Evolutionary conservation across 1,140 invertebrate species (phyloP), one percentile per base, ranked within the genome.

Genomic region (Drosophila eugracilis): DNA sequence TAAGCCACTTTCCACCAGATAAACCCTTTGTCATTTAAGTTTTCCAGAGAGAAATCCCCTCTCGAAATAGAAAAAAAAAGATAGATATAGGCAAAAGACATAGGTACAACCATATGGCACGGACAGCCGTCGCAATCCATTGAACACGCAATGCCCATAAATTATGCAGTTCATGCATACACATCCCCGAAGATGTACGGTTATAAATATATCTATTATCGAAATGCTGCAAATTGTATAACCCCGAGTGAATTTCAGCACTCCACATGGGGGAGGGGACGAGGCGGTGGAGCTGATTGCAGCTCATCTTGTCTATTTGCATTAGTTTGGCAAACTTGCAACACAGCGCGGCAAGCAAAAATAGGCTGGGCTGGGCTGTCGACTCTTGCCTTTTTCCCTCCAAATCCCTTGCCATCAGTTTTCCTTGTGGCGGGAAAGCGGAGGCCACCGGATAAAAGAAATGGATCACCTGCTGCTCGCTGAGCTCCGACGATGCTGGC

Each of bases 91-190:
- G 19, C 9, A 62, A 19, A 12, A 71, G 49, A 17, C 30, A 63
- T 30, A 54, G 70, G 59, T 74, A 73, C 42, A 50, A 78, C 83
- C 74, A 86, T 83, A 88, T 88, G 83, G 78, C 83, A 57, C 62
- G 71, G 36, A 66, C 70, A 62, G 54, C 55, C 37, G 60, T 74
- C 84, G 83, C 83, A 86, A 88, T 65, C 83, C 83, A 86, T 86
- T 86, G 83, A 86, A 89, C 84, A 86, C 75, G 84, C 84, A 86
- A 83, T 53, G 83, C 78, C 83, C 80, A 86, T 88, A 86, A 86
- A 86, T 86, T 86, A 88, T 86, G 83, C 81, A 85, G 67, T 77
- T 49, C 76, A 79, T 85, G 69, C 75, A 84, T 84, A 75, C 65
- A 84, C 75, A 62, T 36, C 41, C 63, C 52, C 55, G 53, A 53